Base-by-base conservation (phyloP, 1,140 invertebrate species). In the Drosophila carrolli region DNA sequence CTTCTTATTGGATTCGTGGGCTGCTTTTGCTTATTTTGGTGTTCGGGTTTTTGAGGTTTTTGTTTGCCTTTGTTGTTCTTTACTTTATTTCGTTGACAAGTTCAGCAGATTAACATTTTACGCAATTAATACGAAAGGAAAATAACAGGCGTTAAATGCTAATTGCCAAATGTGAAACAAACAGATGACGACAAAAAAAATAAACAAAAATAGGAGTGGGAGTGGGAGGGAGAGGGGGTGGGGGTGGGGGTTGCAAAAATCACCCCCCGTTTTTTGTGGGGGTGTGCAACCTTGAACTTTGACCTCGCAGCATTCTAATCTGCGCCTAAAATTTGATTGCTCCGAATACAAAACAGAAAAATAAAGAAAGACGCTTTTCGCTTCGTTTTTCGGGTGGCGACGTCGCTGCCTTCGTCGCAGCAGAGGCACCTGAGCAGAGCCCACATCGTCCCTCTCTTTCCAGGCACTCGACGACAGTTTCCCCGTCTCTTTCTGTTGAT, bases 261-360 rank as follows among this genome's bases (percentile, higher is more conserved):
- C 32, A 37, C 0, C 38, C 37, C 5, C 35, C 6, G 53, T 40
- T 47, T 46, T 35, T 27, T 27, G 29, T 19, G 43, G 40, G 44
- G 40, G 51, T 27, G 35, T 58, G 54, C 84, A 89, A 89, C 84
- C 84, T 89, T 89, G 84, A 89, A 89, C 80, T 89, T 89, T 89
- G 84, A 89, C 84, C 84, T 84, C 70, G 65, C 63, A 51, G 68
- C 53, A 71, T 78, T 86, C 82, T 77, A 83, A 89, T 88, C 84
- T 79, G 55, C 51, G 83, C 67, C 84, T 77, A 79, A 88, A 76
- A 78, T 78, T 85, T 84, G 81, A 85, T 85, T 84, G 81, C 81
- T 43, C 44, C 10, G 8, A 50, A 44, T 19, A 53, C 32, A 47
- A 74, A 41, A 46, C 41, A 40, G 11, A 44, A 44, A 37, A 16